Evolutionary conservation across 2,888 invertebrate genomes (phyloP).

Genomic region (Apodemia mormo): DNA sequence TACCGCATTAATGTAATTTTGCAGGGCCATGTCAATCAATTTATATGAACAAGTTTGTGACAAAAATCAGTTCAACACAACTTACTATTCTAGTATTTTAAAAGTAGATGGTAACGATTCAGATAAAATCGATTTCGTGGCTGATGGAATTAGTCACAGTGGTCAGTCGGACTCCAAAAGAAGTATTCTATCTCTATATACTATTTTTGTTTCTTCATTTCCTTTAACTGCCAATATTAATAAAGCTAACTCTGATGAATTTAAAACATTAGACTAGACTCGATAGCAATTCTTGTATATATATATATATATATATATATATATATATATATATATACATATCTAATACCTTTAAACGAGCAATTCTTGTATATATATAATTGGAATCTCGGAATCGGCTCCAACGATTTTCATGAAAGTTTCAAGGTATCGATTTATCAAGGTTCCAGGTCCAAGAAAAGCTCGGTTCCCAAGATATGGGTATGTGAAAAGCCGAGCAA

Average conservation of each 20-base stretch:
- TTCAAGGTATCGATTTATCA: too few species aligned
- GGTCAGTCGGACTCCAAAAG: constrained; percentile 43
- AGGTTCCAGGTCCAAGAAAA: too few species aligned
- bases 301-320: too few species aligned
- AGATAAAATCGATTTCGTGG: constrained; percentile 42
- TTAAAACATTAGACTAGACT: too few species aligned
- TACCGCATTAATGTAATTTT: neutral
- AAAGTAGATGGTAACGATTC: constrained; percentile 37
- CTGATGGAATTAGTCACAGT: constrained; percentile 41
- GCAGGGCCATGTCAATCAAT: constrained; percentile 52
- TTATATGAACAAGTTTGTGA: constrained; percentile 42
- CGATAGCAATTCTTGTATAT: too few species aligned
- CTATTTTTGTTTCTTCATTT: constrained; percentile 54
- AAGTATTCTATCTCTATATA: constrained; percentile 50
- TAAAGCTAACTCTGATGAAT: constrained; percentile 68
- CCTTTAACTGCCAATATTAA: constrained; percentile 59
- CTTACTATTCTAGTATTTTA: constrained; percentile 40
- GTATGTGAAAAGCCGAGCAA: too few species aligned
- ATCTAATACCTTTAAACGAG: too few species aligned
- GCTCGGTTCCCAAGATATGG: too few species aligned
- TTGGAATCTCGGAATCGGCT: too few species aligned
- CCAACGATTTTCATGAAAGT: too few species aligned
- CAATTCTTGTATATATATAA: too few species aligned
- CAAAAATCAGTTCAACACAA: constrained; percentile 40
- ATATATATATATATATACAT: too few species aligned